Conservation (phyloP, 2,888 invertebrate species). For the Calameuta filiformis region DNA sequence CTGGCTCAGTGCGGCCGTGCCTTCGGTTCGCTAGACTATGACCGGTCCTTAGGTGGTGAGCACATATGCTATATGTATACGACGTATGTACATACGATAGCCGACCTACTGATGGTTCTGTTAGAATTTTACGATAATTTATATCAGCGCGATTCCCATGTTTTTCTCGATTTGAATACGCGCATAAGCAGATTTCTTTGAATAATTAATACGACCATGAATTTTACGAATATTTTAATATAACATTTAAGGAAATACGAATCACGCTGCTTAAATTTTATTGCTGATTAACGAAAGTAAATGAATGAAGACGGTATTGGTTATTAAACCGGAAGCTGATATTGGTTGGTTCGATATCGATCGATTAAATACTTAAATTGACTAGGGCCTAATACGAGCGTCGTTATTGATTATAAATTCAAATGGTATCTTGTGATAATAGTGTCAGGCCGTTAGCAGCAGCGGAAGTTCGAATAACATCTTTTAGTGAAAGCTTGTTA, state of each 20-base stretch:
- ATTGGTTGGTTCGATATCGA: neutral
- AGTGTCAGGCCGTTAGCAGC: slow-evolving; percentile 4
- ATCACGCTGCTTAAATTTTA: neutral
- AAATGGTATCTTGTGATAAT: neutral
- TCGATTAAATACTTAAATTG: neutral
- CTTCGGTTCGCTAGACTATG: neutral
- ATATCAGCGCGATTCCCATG: neutral
- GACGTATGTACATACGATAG: neutral
- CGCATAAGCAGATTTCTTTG: neutral
- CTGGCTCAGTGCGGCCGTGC: neutral
- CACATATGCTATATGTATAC: neutral
- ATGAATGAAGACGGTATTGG: neutral
- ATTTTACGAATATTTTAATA: neutral
- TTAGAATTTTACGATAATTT: neutral
- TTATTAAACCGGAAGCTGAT: neutral
- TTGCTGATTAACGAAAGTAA: neutral
- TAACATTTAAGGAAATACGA: neutral
- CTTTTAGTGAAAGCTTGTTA: slow-evolving; percentile 12
- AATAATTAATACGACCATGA: neutral
- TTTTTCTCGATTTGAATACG: neutral
- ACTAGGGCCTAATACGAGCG: neutral
- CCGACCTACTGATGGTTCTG: neutral
- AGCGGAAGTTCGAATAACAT: slow-evolving; percentile 1
- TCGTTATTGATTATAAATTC: neutral
- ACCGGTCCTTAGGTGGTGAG: neutral